These are phyloP conservation scores for Siniperca scherzeri DNA, from an alignment of 2,797 vertebrate genomes.

Conservation along the genomic window DNA sequence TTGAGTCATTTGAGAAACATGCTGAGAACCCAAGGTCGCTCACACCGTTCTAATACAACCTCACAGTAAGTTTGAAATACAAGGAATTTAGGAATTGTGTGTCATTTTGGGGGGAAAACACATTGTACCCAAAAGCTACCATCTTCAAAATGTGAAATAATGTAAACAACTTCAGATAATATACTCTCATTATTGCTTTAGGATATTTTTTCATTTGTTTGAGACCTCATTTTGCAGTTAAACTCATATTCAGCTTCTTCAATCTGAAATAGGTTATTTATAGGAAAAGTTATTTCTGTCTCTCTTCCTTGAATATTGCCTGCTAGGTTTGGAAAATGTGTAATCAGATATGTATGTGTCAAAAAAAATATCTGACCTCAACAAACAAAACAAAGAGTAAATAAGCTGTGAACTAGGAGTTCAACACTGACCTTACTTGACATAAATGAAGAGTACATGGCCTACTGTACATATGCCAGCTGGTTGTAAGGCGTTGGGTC, in stretches of 20 bases:
- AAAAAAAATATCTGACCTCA: background rate
- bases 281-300: background rate
- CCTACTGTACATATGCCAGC: conserved; percentile 39
- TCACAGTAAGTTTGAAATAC: background rate
- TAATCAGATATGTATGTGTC: conserved; percentile 1
- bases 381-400: background rate
- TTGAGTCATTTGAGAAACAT: background rate
- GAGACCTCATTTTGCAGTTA: background rate
- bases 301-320: conserved; percentile 8
- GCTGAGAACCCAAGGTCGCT: background rate
- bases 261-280: background rate
- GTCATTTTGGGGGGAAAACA: background rate
- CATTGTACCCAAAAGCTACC: background rate
- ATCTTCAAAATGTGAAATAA: background rate
- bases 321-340: conserved; percentile 7
- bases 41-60: background rate
- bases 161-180: background rate
- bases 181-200: background rate
- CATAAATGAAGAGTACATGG: conserved; percentile 18
- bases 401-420: background rate
- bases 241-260: background rate
- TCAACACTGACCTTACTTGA: conserved; percentile 16
- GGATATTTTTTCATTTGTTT: background rate
- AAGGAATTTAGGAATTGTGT: background rate
- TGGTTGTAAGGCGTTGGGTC: conserved; percentile 46